These are phyloP conservation scores for Avahi laniger DNA, from an alignment of 2,797 vertebrate species.

Conservation along the genomic window DNA sequence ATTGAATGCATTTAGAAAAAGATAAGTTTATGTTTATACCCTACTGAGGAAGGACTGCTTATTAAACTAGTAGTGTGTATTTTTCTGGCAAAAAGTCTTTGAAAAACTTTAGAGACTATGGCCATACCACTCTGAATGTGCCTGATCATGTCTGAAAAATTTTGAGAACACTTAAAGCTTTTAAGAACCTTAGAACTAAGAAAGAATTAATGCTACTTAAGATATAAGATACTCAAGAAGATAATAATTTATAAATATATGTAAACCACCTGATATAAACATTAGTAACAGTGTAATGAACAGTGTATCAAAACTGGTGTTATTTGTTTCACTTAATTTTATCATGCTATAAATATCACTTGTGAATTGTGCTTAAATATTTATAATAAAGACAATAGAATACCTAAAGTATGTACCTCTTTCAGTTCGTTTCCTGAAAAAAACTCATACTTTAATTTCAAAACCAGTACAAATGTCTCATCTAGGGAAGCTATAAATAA, in stretches of 20 bases:
- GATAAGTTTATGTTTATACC: neutral
- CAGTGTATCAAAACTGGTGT: neutral
- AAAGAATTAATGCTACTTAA: neutral
- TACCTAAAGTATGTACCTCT: neutral
- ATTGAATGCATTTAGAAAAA: constrained; percentile 19
- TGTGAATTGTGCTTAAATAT: neutral
- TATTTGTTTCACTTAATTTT: neutral
- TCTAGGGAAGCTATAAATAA: neutral
- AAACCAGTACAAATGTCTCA: neutral
- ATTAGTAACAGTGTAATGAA: neutral
- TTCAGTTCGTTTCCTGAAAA: neutral
- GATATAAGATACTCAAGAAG: neutral
- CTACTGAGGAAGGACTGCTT: neutral
- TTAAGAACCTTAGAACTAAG: neutral
- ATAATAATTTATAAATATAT: neutral
- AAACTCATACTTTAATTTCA: constrained; percentile 18
- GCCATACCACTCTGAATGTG: neutral
- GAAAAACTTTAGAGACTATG: neutral
- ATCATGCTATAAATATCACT: neutral
- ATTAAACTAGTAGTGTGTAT: neutral
- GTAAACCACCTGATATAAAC: neutral
- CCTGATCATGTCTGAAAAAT: neutral
- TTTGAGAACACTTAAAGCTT: neutral
- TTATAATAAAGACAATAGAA: neutral
- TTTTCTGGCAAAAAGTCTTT: constrained; percentile 3